Evolutionary conservation across 1,140 invertebrate genomes (phyloP), one percentile per base, ranked within the genome.

Genomic region (Drosophila quadrilineata): DNA sequence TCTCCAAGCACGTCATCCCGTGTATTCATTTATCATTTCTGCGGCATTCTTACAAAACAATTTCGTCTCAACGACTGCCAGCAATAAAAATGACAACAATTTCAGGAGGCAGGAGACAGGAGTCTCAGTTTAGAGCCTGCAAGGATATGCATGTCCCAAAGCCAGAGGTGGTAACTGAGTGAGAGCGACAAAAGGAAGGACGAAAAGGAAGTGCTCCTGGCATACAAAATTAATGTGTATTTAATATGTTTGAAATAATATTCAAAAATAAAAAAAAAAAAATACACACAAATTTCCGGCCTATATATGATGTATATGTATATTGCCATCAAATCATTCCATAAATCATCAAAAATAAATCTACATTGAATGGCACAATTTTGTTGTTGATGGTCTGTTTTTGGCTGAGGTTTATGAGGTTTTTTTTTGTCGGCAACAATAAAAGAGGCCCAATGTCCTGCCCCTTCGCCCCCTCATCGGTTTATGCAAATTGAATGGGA

Each of bases 231-330:
- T 73, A 73, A 84, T 82, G 79, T 67, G 64, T 57, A 62, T 84
- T 82, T 82, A 82, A 82, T 82, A 77, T 77, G 60, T 77, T 77
- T 84, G 69, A 67, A 82, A 84, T 77, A 49, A 63, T 71, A 84
- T 84, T 54, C 19, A 58, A 65, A 64, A 58, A 67, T 45, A 58
- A 66, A 56, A 73, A 73, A 16, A 26, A 12, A 43, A 28, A 14
- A 60, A 63, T 71, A 63, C 64, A 69, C 45, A 73, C 63, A 71
- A 77, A 77, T 84, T 77, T 84, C 73, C 73, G 77, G 73, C 69
- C 70, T 59, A n/a, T n/a, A n/a, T n/a, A n/a, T n/a, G n/a, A n/a
- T n/a, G n/a, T n/a, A n/a, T n/a, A n/a, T n/a, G n/a, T n/a, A 74
- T 74, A 77, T 85, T 84, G 73, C 59, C 52, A 70, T 35, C 79